Evolutionary conservation across 2,888 invertebrate species (phyloP).

Genomic region (Andrena hattorfiana): DNA sequence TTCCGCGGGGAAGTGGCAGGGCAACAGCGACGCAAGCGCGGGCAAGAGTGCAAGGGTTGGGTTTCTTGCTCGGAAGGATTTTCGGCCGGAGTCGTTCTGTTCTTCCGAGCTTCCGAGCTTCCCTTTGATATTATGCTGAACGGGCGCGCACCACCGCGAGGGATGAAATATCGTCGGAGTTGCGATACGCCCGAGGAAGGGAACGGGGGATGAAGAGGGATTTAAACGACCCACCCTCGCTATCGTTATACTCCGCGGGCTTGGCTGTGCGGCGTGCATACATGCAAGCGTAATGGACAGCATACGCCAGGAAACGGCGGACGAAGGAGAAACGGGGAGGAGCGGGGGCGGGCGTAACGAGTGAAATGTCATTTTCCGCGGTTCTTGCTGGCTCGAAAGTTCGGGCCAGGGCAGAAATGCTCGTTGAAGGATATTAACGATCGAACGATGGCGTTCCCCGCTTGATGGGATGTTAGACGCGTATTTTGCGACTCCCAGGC

Average conservation of each 20-base stretch:
- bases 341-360: conserved; percentile 31
- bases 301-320: conserved; percentile 9
- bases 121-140: conserved; percentile 60
- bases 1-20: conserved; percentile 15
- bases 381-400: conserved; percentile 26
- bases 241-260: conserved; percentile 16
- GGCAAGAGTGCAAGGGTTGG: conserved; percentile 22
- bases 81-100: conserved; percentile 42
- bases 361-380: conserved; percentile 58
- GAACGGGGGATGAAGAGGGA: conserved; percentile 52
- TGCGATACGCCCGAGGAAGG: conserved; percentile 43
- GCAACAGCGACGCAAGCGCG: conserved; percentile 5
- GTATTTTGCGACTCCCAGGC: not conserved
- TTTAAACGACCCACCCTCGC: conserved; percentile 54
- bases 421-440: conserved; percentile 47
- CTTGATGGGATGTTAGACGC: conserved; percentile 2
- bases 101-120: conserved; percentile 39
- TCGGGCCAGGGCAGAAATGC: conserved; percentile 6
- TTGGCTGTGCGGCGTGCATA: conserved; percentile 16
- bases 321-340: not conserved
- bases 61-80: conserved; percentile 49
- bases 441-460: conserved; percentile 9
- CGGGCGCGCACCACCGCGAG: conserved; percentile 39
- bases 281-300: conserved; percentile 48
- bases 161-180: conserved; percentile 62